Conservation (phyloP, 2,113 vertebrate species). For the Procavia capensis region DNA sequence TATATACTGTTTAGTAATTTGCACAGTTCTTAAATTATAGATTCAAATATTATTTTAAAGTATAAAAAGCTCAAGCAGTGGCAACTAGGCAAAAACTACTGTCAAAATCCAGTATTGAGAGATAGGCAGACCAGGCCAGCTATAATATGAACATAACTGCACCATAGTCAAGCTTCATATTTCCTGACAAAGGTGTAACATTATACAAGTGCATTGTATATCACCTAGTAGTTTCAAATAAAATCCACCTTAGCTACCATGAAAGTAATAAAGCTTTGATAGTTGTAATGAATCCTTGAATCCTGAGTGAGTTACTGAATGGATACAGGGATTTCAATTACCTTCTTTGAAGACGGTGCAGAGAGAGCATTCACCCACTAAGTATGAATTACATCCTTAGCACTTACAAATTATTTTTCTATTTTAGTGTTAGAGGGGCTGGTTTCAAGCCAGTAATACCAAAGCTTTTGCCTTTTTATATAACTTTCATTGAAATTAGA, state of each 20-base stretch:
- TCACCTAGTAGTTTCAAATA: conserved; percentile 65
- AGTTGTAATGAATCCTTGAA: conserved; percentile 72
- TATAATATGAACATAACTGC: conserved; percentile 49
- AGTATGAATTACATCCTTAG: conserved; percentile 49
- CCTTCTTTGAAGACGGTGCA: conserved; percentile 13
- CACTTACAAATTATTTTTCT: conserved; percentile 53
- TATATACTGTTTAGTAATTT: not conserved
- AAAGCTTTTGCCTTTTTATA: conserved; percentile 5
- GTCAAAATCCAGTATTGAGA: conserved; percentile 15
- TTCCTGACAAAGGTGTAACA: conserved; percentile 55
- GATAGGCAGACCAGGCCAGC: not conserved
- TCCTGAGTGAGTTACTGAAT: conserved; percentile 64
- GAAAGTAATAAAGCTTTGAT: conserved; percentile 70
- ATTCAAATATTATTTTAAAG: not conserved
- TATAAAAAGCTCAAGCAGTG: not conserved
- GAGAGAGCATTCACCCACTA: not conserved
- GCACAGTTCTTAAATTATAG: not conserved
- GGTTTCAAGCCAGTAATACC: conserved; percentile 4
- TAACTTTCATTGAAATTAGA: not conserved
- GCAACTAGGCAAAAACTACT: not conserved
- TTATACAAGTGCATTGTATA: conserved; percentile 50
- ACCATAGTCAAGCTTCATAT: not conserved
- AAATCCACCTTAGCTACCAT: conserved; percentile 55
- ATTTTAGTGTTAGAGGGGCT: conserved; percentile 33
- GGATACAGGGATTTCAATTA: conserved; percentile 68